These are phyloP conservation scores for Hyles lineata DNA, from an alignment of 2,888 invertebrate species.

Conservation along the genomic window DNA sequence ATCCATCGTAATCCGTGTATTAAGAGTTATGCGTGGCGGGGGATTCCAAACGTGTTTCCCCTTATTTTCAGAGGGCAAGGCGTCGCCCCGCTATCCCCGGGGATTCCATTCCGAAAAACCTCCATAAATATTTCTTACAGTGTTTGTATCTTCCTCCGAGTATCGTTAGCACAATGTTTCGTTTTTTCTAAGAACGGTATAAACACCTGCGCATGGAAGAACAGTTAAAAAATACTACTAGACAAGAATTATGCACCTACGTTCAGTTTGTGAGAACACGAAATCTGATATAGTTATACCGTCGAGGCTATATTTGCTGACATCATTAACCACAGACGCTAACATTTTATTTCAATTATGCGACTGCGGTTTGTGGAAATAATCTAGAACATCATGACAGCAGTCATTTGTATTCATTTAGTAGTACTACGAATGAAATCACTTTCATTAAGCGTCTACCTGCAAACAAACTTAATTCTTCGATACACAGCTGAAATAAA, in stretches of 20 bases:
- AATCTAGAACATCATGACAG: slow-evolving; percentile 39
- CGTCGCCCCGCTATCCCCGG: slow-evolving; percentile 70
- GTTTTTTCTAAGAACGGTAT: slow-evolving; percentile 65
- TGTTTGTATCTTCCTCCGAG: slow-evolving; percentile 83
- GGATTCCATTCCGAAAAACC: slow-evolving; percentile 82
- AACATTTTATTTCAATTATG: slow-evolving; percentile 53
- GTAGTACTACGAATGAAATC: slow-evolving; percentile 16
- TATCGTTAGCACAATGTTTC: slow-evolving; percentile 80
- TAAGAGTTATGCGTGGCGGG: slow-evolving; percentile 81
- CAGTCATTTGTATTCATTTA: slow-evolving; percentile 48
- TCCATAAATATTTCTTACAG: slow-evolving; percentile 84
- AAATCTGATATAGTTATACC: not conserved
- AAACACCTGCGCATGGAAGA: slow-evolving; percentile 67
- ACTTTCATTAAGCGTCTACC: slow-evolving; percentile 5
- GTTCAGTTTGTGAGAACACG: not conserved
- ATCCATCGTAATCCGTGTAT: slow-evolving; percentile 81
- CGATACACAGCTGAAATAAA: slow-evolving; percentile 9
- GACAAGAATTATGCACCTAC: slow-evolving; percentile 1
- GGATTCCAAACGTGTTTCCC: slow-evolving; percentile 80
- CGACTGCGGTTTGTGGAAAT: slow-evolving; percentile 31
- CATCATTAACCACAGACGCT: slow-evolving; percentile 23
- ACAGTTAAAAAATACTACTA: slow-evolving; percentile 10
- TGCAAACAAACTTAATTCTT: not conserved
- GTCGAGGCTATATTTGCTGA: slow-evolving; percentile 1
- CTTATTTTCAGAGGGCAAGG: slow-evolving; percentile 73